Evolutionary conservation across 2,888 invertebrate genomes (phyloP).

Genomic region (Cerastis leucographa): DNA sequence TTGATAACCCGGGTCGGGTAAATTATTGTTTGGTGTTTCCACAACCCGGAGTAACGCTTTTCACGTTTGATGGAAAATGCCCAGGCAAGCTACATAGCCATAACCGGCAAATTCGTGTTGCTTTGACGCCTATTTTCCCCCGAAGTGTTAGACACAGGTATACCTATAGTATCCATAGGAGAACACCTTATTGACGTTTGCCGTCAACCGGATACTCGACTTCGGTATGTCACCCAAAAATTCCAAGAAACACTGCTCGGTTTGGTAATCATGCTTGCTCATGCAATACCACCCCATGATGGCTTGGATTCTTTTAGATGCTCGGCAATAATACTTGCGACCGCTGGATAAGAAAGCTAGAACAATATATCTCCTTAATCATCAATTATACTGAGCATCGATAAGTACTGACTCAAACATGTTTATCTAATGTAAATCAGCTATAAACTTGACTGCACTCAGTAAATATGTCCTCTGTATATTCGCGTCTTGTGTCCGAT

Average conservation of each 20-base stretch:
- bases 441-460: constrained; percentile 6
- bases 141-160: neutral
- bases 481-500: constrained; percentile 1
- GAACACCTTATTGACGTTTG: no score
- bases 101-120: neutral
- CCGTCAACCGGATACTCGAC: neutral
- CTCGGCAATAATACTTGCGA: neutral
- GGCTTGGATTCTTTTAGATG: neutral
- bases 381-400: neutral
- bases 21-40: neutral
- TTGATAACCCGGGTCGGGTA: neutral
- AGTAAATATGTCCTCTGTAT: constrained; percentile 43
- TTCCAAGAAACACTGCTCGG: neutral
- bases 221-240: neutral
- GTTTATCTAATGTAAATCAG: neutral
- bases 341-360: neutral
- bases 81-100: neutral
- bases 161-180: no score
- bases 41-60: neutral
- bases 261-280: neutral
- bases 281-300: neutral
- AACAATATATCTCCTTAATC: neutral
- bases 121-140: neutral
- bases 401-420: constrained; percentile 2
- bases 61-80: neutral